These are phyloP conservation scores for Lamproptera curius DNA, from an alignment of 2,888 invertebrate species.

Conservation along the genomic window DNA sequence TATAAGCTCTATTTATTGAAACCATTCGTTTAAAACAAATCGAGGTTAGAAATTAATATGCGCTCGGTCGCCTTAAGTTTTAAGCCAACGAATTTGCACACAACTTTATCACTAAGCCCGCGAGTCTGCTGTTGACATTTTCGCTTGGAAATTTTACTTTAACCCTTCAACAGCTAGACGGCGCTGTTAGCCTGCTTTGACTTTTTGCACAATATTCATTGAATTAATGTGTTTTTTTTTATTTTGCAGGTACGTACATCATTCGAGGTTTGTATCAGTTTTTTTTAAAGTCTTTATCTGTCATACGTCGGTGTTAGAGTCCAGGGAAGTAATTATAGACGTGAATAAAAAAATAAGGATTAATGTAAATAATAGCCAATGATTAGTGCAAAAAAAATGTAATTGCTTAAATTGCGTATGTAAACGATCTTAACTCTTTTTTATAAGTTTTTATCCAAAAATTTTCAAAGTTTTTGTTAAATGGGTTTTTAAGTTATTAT, in stretches of 20 bases:
- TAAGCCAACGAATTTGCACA: constrained; percentile 40
- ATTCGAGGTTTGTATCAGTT: background rate
- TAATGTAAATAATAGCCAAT: too few relatives aligned
- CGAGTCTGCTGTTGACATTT: constrained; percentile 25
- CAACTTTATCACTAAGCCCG: constrained; percentile 37
- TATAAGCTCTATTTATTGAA: too few relatives aligned
- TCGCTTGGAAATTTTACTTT: constrained; percentile 23
- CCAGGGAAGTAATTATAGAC: background rate
- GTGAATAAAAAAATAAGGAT: too few relatives aligned
- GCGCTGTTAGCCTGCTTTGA: background rate
- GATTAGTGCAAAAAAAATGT: too few relatives aligned
- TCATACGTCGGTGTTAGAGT: background rate
- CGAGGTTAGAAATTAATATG: background rate
- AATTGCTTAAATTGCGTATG: too few relatives aligned
- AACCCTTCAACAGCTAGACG: constrained; percentile 15
- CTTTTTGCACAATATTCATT: background rate
- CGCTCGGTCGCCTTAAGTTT: constrained; percentile 30
- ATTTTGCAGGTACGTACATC: constrained; percentile 29
- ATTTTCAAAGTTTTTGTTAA: too few relatives aligned
- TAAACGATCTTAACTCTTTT: too few relatives aligned
- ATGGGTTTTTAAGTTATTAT: too few relatives aligned
- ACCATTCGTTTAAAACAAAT: too few relatives aligned
- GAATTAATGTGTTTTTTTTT: constrained; percentile 12
- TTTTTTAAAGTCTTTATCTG: too few relatives aligned
- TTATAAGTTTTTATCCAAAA: too few relatives aligned